Evolutionary conservation across 2,888 invertebrate genomes (phyloP), one percentile per base, ranked within the genome.

Genomic region (Spisula solida): DNA sequence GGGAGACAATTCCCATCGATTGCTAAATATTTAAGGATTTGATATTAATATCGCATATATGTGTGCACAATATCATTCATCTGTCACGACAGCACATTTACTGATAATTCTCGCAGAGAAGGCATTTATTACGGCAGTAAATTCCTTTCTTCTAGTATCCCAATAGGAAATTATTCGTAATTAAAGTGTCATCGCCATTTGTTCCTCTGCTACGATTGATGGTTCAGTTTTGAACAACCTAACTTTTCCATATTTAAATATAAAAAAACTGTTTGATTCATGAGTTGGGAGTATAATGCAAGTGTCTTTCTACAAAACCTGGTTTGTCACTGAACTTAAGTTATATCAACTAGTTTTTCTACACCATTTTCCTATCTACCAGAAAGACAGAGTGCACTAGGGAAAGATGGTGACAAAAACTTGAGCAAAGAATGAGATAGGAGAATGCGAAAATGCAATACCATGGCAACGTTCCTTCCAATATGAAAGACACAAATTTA

Each of bases 131-230:
- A 75, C 29, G 6, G 75, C 75, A 75, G 75, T 75, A 75, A 75
- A 75, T 75, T 34, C 18, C 34, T 75, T 75, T 34, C 75, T 75
- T 34, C 34, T 34, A 31, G 75, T 75, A 75, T 75, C 75, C 75
- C 75, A 75, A 75, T 31, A 75, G 75, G 75, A 75, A 75, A 75
- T 75, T 75, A 75, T 75, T 75, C 34, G 75, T 75, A 75, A 75
- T 75, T 75, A 75, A 75, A 75, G 75, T 75, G 75, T 75, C 75
- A 75, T 34, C 14, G 75, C 31, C 75, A 75, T 31, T 75, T 34
- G 75, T 75, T 75, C 75, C 34, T 34, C 34, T 31, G 2, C 12
- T 34, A 75, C 31, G 75, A 75, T 75, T 31, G 75, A 75, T 75
- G 75, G 31, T 16, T 75, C 31, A 34, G 75, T 75, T 75, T 34